Conservation (phyloP, 2,113 vertebrate species). For the Strix uralensis region DNA sequence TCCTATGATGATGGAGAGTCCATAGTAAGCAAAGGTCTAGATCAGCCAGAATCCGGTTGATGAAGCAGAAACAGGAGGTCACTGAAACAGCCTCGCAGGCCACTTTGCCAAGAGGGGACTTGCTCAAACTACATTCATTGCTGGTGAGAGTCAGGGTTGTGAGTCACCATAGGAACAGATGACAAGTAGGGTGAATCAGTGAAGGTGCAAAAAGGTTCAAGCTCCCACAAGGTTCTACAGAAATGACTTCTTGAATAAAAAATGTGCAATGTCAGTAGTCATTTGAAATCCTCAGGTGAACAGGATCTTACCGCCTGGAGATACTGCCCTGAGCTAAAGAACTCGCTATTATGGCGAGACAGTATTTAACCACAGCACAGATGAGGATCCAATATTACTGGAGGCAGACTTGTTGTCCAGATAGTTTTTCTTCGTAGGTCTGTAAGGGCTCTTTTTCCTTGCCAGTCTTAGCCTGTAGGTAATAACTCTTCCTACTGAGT, state of each 20-base stretch:
- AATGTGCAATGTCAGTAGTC: not conserved
- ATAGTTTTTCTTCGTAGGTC: not conserved
- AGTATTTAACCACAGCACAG: not conserved
- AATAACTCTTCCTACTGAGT: not conserved
- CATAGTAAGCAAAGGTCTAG: not conserved
- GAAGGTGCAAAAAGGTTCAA: not conserved
- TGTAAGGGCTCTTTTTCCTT: not conserved
- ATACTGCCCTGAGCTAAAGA: not conserved
- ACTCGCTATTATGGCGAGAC: not conserved
- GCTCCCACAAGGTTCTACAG: not conserved
- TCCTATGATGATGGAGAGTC: not conserved
- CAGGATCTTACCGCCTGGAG: not conserved
- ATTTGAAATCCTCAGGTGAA: not conserved
- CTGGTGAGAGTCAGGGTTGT: not conserved
- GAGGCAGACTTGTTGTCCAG: not conserved
- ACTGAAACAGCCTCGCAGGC: rapidly evolving
- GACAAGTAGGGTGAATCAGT: not conserved
- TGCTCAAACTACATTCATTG: not conserved
- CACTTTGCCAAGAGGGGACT: not conserved
- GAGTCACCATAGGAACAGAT: not conserved
- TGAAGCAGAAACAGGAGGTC: not conserved
- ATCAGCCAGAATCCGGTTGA: not conserved
- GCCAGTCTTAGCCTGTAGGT: not conserved
- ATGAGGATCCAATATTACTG: not conserved
- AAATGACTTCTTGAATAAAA: not conserved